A percentile compares a stretch with the other conserved stretches of the same genome.
phyloP scores from a whole-genome alignment of 2,113 vertebrate species.

The Phyllopteryx taeniolatus region DNA sequence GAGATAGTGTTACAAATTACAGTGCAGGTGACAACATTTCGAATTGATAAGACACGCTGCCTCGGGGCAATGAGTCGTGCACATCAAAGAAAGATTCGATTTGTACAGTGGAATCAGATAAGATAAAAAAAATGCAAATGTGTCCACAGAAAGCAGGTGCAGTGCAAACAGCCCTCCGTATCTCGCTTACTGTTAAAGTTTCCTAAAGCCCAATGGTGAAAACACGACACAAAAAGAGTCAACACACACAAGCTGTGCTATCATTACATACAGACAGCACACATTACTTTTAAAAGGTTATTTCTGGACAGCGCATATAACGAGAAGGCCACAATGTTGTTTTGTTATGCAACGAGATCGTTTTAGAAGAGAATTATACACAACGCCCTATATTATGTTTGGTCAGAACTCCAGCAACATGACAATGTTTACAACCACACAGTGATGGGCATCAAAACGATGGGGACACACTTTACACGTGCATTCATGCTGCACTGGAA shows the following conservation, averaged over 20 bases:
- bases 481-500: no score
- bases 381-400: no score
- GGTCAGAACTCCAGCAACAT: no score
- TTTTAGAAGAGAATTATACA: background rate
- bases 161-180: background rate
- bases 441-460: no score
- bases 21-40: conserved; percentile 22
- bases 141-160: conserved; percentile 6
- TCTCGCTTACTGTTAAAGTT: conserved; percentile 3
- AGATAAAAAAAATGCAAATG: conserved; percentile 16
- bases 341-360: background rate
- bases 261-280: background rate
- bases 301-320: background rate
- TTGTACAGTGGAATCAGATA: conserved; percentile 22
- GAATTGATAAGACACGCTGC: conserved; percentile 12
- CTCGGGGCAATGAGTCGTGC: conserved; percentile 7
- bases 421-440: no score
- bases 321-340: background rate
- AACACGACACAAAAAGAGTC: conserved; percentile 6
- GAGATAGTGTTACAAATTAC: conserved; percentile 21
- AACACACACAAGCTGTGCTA: background rate
- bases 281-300: background rate
- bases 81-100: conserved; percentile 29
- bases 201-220: background rate
- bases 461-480: no score